These are phyloP conservation scores for Vidua macroura DNA, from an alignment of 2,113 vertebrate genomes.

Conservation along the genomic window DNA sequence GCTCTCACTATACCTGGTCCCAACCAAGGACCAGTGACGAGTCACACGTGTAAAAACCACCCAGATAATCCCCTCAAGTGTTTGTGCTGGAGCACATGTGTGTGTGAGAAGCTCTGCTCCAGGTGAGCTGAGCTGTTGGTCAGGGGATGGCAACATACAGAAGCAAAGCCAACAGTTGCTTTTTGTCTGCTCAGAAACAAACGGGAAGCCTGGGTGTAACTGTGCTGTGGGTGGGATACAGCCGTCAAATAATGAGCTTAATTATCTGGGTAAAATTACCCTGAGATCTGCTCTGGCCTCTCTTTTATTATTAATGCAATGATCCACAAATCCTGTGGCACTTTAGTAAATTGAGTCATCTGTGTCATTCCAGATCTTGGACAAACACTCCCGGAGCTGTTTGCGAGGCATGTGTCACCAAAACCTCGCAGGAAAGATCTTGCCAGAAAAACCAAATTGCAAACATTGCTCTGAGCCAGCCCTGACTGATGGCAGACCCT, in stretches of 20 bases:
- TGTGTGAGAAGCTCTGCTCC: not conserved
- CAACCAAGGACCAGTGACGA: not conserved
- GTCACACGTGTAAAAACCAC: not conserved
- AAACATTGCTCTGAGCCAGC: not conserved
- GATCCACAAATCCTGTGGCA: not conserved
- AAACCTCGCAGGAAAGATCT: not conserved
- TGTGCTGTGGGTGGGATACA: not conserved
- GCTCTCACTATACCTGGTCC: not conserved
- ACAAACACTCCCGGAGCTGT: not conserved
- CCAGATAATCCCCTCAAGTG: not conserved
- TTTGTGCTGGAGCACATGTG: not conserved
- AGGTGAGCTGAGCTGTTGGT: not conserved
- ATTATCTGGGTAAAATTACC: not conserved
- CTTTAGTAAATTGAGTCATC: not conserved
- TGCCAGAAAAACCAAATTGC: not conserved
- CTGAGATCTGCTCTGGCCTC: not conserved
- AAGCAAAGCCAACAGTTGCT: not conserved
- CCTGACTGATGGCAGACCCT: not conserved
- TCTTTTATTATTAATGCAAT: not conserved
- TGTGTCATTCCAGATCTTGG: not conserved
- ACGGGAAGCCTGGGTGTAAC: not conserved
- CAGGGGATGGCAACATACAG: not conserved
- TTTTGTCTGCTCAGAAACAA: not conserved
- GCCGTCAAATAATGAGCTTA: not conserved
- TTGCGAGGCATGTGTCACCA: not conserved